A percentile compares a stretch with the other conserved stretches of the same genome.
These are phyloP conservation scores for Spisula solida DNA, from an alignment of 2,888 invertebrate genomes.

Conservation along the genomic window DNA sequence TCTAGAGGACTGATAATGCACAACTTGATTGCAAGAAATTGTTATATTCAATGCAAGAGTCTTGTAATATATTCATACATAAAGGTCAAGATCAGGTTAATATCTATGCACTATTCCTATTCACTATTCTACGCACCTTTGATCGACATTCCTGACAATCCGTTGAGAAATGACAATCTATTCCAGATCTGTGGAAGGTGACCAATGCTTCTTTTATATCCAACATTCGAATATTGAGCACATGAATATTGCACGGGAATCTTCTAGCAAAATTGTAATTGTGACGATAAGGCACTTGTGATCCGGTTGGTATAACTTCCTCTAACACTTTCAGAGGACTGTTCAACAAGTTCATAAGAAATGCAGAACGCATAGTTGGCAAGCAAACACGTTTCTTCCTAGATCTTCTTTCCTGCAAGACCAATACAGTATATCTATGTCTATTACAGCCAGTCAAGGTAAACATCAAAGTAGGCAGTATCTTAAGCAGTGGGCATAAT, in stretches of 20 bases:
- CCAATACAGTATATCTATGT: no score
- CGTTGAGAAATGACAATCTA: conserved; percentile 39
- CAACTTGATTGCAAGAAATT: no score
- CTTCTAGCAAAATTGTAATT: background rate
- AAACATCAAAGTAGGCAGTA: no score
- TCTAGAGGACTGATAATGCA: no score
- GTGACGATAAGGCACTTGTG: background rate
- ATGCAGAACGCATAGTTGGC: conserved; percentile 37
- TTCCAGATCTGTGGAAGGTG: conserved; percentile 45
- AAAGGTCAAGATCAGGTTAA: no score
- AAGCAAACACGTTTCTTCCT: conserved; percentile 31
- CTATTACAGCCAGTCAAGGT: no score
- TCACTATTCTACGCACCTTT: no score
- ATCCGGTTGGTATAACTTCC: background rate
- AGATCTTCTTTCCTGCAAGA: background rate
- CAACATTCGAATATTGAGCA: conserved; percentile 52
- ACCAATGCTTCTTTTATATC: conserved; percentile 44
- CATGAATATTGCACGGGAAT: conserved; percentile 51
- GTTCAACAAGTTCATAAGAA: conserved; percentile 33
- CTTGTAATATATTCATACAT: no score
- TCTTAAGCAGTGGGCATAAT: no score
- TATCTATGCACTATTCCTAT: no score
- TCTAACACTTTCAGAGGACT: conserved; percentile 45
- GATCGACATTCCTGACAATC: background rate
- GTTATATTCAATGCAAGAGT: no score